Base-by-base conservation (phyloP, 2,888 invertebrate species). In the Ectemnius cavifrons region DNA sequence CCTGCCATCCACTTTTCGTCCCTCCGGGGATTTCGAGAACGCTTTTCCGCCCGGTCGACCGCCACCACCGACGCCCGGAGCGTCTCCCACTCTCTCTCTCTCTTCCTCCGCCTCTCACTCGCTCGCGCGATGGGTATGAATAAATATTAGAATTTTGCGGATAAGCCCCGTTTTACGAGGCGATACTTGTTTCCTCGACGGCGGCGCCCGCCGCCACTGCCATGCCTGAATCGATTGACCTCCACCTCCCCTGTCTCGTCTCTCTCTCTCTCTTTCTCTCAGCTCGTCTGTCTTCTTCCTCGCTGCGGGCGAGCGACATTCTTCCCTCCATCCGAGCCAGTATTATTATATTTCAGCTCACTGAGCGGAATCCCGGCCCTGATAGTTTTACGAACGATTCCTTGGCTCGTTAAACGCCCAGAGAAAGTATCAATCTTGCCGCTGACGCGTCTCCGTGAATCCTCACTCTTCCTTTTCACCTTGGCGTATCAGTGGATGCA, bases 131-230 rank as follows among this genome's bases (percentile, higher is more conserved):
- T 58, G 84, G 85, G 84, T 88, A 88, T 89, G 89, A 89, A 89
- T 89, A 89, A 89, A 89, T 89, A 89, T 89, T 88, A 88, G 86
- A 88, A 88, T 89, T 86, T 88, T 85, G 84, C 83, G 85, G 88
- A 87, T 89, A 89, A 89, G 86, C 88, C 75, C 84, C 82, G 85
- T 86, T 88, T 89, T 88, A 89, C 87, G 86, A 88, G 84, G 87
- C 88, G 88, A 88, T 88, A 88, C 87, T 86, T 88, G 88, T 87
- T 88, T 86, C 84, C 84, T 72, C 82, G 78, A 77, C 73, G 79
- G 49, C 78, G 79, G 78, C 80, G 78, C 8, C 65, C 70, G 67
- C 37, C 37, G 37, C 37, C 37, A 37, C 37, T 8, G 37, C 37
- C 37, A 37, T 11, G 37, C 37, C 67, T 68, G 79, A 85, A 88